A percentile compares a stretch with the other conserved stretches of the same genome.
Conservation (phyloP, 1,140 invertebrate genomes). For the Solenopsis fugax region DNA sequence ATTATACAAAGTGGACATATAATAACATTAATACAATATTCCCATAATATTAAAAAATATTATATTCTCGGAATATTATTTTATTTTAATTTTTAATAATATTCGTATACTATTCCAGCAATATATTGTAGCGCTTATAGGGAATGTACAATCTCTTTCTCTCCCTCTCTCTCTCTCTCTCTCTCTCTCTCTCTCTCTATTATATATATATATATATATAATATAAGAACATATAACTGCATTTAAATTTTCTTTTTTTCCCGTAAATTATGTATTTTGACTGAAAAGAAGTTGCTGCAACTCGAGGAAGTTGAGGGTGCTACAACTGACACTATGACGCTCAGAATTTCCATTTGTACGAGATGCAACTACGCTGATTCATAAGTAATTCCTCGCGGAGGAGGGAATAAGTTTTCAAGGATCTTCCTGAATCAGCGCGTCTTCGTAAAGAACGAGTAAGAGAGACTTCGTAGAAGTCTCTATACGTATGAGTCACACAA, state of each 20-base stretch:
- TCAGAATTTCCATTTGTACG: slow-evolving; percentile 53
- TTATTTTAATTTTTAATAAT: too few relatives aligned
- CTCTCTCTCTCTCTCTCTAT: too few relatives aligned
- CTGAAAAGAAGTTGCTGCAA: not conserved
- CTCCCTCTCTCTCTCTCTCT: too few relatives aligned
- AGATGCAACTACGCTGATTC: slow-evolving; percentile 61
- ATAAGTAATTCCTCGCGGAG: slow-evolving; percentile 61
- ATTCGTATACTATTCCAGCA: too few relatives aligned
- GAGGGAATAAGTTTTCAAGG: slow-evolving; percentile 45
- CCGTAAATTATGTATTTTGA: slow-evolving; percentile 13
- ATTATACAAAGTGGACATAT: too few relatives aligned
- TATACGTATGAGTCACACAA: slow-evolving; percentile 7
- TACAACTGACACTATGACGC: slow-evolving; percentile 12
- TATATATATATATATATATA: not conserved
- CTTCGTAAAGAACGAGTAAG: slow-evolving; percentile 17
- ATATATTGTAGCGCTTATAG: too few relatives aligned
- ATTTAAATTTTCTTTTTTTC: not conserved
- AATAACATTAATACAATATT: too few relatives aligned
- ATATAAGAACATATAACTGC: not conserved
- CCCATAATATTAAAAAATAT: too few relatives aligned
- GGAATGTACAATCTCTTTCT: too few relatives aligned
- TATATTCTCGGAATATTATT: too few relatives aligned
- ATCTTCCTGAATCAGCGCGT: slow-evolving; percentile 61
- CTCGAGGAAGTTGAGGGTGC: not conserved
- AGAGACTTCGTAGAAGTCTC: slow-evolving; percentile 27